These are phyloP conservation scores for Ormyrus thymus DNA, from an alignment of 2,888 invertebrate genomes.

Conservation along the genomic window DNA sequence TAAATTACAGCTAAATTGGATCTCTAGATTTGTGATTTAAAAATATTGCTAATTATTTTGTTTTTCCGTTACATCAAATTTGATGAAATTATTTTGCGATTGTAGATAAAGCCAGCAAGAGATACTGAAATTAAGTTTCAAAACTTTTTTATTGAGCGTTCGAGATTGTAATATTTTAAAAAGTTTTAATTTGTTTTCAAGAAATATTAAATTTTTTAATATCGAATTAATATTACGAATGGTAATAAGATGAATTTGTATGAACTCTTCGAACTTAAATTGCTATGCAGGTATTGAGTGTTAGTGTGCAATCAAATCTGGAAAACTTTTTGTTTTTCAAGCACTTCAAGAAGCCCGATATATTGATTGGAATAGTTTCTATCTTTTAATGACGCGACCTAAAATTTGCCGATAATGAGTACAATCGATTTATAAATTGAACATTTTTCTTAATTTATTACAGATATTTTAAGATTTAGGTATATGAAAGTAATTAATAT, in stretches of 20 bases:
- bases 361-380: conserved; percentile 40
- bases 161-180: too few relatives aligned
- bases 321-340: conserved; percentile 39
- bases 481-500: too few relatives aligned
- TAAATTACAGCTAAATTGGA: too few relatives aligned
- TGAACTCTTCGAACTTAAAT: conserved; percentile 27
- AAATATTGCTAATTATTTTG: too few relatives aligned
- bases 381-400: conserved; percentile 40
- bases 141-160: too few relatives aligned
- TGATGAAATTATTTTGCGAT: too few relatives aligned
- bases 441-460: not conserved
- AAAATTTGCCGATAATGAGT: conserved; percentile 24
- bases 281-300: conserved; percentile 11
- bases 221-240: conserved; percentile 2
- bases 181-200: too few relatives aligned
- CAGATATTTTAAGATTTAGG: not conserved
- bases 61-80: too few relatives aligned
- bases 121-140: too few relatives aligned
- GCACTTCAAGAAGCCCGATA: conserved; percentile 35
- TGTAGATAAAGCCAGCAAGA: too few relatives aligned
- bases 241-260: conserved; percentile 13
- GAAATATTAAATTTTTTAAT: not conserved
- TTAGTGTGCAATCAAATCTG: conserved; percentile 34
- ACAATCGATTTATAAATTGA: conserved; percentile 24
- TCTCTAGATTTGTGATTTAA: too few relatives aligned